phyloP scores from a whole-genome alignment of 2,113 vertebrate species.

The Odobenus rosmarus region DNA sequence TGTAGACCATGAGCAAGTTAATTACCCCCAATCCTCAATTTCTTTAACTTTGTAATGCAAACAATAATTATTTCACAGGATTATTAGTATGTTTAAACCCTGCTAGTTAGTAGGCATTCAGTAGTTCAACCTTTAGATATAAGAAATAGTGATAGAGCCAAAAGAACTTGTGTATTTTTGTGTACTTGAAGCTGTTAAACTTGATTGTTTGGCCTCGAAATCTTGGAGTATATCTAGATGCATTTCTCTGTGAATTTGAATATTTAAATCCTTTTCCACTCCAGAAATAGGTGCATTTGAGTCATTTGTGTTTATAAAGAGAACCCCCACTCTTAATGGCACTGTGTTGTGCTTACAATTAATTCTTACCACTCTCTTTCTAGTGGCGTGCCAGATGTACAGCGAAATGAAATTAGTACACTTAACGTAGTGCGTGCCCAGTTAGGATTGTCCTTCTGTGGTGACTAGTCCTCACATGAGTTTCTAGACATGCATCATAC shows the following conservation, averaged over 20 bases:
- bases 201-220: background rate
- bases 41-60: background rate
- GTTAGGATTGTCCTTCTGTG: background rate
- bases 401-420: background rate
- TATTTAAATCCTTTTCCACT: background rate
- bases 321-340: background rate
- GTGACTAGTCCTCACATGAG: background rate
- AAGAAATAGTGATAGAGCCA: background rate
- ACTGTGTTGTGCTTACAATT: background rate
- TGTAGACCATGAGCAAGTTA: background rate
- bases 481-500: background rate
- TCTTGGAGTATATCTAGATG: background rate
- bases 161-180: background rate
- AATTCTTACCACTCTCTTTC: background rate
- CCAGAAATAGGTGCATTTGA: background rate
- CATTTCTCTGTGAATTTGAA: slow-evolving; percentile 1
- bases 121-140: background rate
- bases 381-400: background rate
- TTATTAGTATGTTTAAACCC: background rate
- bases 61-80: background rate
- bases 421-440: background rate
- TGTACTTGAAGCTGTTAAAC: background rate
- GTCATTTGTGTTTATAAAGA: slow-evolving; percentile 27
- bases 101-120: background rate
- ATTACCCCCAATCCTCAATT: background rate